A percentile compares a stretch with the other conserved stretches of the same genome.
Evolutionary conservation across 2,888 invertebrate genomes (phyloP).

Genomic region (Lagria hirta): DNA sequence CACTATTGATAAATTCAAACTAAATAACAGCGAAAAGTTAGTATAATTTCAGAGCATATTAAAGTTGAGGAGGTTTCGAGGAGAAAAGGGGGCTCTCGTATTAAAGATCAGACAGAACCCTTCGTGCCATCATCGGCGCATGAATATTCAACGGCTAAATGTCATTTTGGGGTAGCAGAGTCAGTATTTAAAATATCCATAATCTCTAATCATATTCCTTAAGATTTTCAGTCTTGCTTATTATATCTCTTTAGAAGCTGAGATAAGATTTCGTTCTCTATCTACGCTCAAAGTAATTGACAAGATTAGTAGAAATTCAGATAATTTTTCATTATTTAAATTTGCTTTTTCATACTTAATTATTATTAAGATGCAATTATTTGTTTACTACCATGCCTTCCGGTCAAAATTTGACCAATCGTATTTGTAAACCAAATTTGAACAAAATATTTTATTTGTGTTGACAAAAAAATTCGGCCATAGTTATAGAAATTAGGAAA

Average conservation of each 20-base stretch:
- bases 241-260: conserved; percentile 8
- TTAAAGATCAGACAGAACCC: conserved; percentile 42
- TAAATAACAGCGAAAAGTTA: conserved; percentile 37
- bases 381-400: too few relatives aligned
- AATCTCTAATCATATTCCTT: conserved; percentile 49
- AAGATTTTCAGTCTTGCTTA: conserved; percentile 37
- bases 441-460: too few relatives aligned
- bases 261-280: neutral
- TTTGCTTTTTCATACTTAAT: too few relatives aligned
- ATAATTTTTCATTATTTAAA: too few relatives aligned
- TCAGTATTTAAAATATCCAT: conserved; percentile 51
- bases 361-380: too few relatives aligned
- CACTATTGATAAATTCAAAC: conserved; percentile 36
- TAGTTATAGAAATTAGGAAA: too few relatives aligned
- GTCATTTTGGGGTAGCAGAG: conserved; percentile 44
- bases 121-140: conserved; percentile 43
- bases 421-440: too few relatives aligned
- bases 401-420: too few relatives aligned
- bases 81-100: conserved; percentile 27
- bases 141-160: conserved; percentile 48
- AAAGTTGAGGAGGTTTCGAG: conserved; percentile 31
- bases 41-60: conserved; percentile 37
- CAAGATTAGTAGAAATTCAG: too few relatives aligned
- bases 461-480: too few relatives aligned
- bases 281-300: too few relatives aligned